Conservation (phyloP, 2,797 vertebrate genomes). For the Phoebastria nigripes region DNA sequence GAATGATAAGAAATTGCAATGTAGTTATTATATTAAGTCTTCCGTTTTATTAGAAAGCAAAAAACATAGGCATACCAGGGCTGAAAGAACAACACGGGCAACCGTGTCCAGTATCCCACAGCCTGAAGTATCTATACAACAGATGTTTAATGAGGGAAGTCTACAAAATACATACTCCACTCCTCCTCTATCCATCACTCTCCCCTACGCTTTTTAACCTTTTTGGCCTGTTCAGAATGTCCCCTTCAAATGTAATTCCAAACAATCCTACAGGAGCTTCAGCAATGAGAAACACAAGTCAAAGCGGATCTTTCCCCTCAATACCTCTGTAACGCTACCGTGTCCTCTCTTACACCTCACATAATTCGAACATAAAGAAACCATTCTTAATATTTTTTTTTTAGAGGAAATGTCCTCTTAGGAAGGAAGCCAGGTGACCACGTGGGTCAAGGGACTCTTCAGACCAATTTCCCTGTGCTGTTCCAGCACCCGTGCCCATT, state of each 20-base stretch:
- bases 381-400: neutral
- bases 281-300: neutral
- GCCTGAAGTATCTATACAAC: neutral
- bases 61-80: neutral
- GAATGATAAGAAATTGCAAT: neutral
- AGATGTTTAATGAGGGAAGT: neutral
- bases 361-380: neutral
- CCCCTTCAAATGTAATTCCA: fast-evolving
- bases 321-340: neutral
- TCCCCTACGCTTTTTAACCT: neutral
- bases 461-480: neutral
- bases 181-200: neutral
- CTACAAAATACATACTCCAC: neutral
- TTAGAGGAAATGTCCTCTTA: neutral
- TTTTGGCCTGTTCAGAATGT: neutral
- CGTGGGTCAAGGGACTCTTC: neutral
- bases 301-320: neutral
- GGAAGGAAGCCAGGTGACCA: neutral
- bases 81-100: neutral
- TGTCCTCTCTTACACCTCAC: neutral
- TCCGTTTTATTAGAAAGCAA: neutral
- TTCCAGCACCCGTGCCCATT: neutral
- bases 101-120: neutral
- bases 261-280: neutral
- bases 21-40: neutral